Conservation (phyloP, 1,140 invertebrate species). For the Hormaphis cornu region DNA sequence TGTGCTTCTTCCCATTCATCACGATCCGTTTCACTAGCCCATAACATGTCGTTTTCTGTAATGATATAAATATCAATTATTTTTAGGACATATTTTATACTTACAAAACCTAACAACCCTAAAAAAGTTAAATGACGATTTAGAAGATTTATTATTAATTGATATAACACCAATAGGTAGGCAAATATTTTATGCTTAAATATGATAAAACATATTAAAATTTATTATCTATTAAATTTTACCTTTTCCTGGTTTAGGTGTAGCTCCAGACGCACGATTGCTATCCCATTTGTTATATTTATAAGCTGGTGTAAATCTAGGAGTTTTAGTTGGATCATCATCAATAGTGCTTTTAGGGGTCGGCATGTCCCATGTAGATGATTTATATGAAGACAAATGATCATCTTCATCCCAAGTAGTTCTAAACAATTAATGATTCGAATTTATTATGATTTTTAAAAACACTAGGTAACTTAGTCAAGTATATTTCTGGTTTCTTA, state of each 20-base stretch:
- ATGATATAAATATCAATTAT: slow-evolving; percentile 1
- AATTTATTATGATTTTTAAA: slow-evolving; percentile 16
- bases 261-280: slow-evolving; percentile 56
- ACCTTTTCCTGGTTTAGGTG: slow-evolving; percentile 45
- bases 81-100: no score
- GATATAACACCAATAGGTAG: no score
- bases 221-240: not conserved
- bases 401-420: slow-evolving; percentile 78
- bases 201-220: not conserved
- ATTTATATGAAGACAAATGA: slow-evolving; percentile 53
- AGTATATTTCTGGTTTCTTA: no score
- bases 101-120: not conserved
- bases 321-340: slow-evolving; percentile 49
- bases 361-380: slow-evolving; percentile 79
- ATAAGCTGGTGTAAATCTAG: slow-evolving; percentile 72
- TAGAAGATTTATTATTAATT: no score
- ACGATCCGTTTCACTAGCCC: slow-evolving; percentile 54
- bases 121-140: no score
- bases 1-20: slow-evolving; percentile 89
- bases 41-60: slow-evolving; percentile 44
- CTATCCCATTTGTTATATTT: slow-evolving; percentile 72
- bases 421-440: slow-evolving; percentile 41
- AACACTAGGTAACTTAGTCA: no score
- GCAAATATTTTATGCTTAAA: no score
- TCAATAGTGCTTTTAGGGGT: slow-evolving; percentile 56